Evolutionary conservation across 2,113 vertebrate genomes (phyloP).

Genomic region (Emydocephalus ijimae): DNA sequence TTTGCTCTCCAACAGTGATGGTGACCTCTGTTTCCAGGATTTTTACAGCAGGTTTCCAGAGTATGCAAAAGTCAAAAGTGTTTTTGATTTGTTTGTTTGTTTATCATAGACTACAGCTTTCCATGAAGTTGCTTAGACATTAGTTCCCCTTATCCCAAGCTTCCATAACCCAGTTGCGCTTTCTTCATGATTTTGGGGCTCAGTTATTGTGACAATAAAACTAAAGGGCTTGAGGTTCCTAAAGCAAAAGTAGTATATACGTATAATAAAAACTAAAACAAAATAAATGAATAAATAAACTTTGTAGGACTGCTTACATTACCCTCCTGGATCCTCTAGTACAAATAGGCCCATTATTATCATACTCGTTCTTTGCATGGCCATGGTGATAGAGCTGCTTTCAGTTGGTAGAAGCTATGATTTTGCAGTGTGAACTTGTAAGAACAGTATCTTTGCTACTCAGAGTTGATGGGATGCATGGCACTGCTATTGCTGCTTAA

Average conservation of each 20-base stretch:
- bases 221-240: neutral
- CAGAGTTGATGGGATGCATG: neutral
- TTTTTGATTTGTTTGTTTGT: neutral
- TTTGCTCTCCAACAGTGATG: neutral
- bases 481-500: neutral
- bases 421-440: neutral
- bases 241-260: neutral
- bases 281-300: neutral
- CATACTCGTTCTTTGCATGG: neutral
- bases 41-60: neutral
- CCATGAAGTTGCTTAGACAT: neutral
- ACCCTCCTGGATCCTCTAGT: neutral
- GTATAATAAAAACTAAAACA: neutral
- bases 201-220: neutral
- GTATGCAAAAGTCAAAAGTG: neutral
- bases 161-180: neutral
- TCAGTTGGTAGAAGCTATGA: neutral
- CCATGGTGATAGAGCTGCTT: neutral
- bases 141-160: neutral
- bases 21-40: neutral
- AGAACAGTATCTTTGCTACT: neutral
- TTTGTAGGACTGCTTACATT: neutral
- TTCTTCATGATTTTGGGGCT: neutral
- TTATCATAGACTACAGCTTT: neutral
- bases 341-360: neutral